Conservation (phyloP, 2,888 invertebrate genomes). For the Kryphioiulus occultus region DNA sequence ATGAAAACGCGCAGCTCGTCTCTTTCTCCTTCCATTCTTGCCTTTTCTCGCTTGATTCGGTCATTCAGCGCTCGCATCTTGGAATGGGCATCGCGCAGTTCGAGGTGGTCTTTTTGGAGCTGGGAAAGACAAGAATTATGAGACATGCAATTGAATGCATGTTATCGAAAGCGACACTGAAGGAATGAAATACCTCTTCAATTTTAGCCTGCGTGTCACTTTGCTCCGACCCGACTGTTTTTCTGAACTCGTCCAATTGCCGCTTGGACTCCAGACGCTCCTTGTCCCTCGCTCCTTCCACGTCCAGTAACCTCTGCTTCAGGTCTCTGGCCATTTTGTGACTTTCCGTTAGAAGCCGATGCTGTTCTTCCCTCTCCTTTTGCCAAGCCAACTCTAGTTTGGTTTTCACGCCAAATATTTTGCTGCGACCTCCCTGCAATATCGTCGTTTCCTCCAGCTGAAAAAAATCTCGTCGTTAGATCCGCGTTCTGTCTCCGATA, state of each 20-base stretch:
- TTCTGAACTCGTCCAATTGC: conserved; percentile 83
- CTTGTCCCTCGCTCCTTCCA: conserved; percentile 88
- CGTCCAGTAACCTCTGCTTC: conserved; percentile 64
- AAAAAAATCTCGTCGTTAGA: background rate
- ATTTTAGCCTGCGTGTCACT: conserved; percentile 87
- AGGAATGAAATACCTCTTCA: conserved; percentile 63
- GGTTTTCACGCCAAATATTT: conserved; percentile 84
- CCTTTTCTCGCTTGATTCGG: conserved; percentile 85
- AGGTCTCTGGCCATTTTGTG: conserved; percentile 82
- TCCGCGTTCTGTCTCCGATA: background rate
- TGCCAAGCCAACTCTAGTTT: conserved; percentile 93
- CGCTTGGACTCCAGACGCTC: conserved; percentile 86
- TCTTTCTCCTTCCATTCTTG: conserved; percentile 73
- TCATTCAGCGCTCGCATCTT: conserved; percentile 90
- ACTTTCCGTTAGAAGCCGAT: conserved; percentile 86
- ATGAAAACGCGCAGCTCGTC: conserved; percentile 55
- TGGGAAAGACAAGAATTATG: conserved; percentile 60
- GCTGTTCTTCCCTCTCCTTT: conserved; percentile 91
- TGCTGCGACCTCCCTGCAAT: conserved; percentile 77
- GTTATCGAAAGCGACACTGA: background rate
- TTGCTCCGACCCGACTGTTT: conserved; percentile 85
- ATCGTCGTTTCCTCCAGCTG: conserved; percentile 87
- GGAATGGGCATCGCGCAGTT: conserved; percentile 88
- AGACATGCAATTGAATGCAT: background rate
- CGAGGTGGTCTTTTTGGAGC: conserved; percentile 85